Base-by-base conservation (phyloP, 2,888 invertebrate genomes). In the Xestia ashworthii region DNA sequence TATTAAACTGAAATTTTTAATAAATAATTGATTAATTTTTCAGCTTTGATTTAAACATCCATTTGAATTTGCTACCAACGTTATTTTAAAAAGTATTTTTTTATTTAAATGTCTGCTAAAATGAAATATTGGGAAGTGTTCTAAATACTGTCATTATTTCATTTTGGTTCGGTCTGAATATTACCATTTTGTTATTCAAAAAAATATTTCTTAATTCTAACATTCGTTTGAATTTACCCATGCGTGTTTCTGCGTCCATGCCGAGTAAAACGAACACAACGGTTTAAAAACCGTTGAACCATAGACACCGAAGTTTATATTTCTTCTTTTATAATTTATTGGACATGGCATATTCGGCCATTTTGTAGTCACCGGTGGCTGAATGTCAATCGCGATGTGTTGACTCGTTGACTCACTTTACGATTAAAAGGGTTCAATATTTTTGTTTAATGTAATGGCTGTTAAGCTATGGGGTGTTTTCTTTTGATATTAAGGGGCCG, bases 271-370 rank as follows among this genome's bases (percentile, higher is more conserved):
- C 16, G 16, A 62, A 38, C 25, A 66, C 3, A 82, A 58, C 14
- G 22, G 22, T 55, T 76, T 38, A 25, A 64, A 50, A 62, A 48
- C 14, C 32, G 8, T n/a, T 81, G 70, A 75, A 55, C 65, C 48
- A 19, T 82, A 22, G 1, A 48, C 41, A 67, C 19, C 38, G 53
- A 53, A n/a, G 46, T 60, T 22, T 68, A 67, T 46, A 55, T 32
- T 32, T 32, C 32, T 32, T 32, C 32, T 32, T 32, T 32, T 32
- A 32, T 76, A 83, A 73, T 83, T n/a, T 83, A 71, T 83, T 71
- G 65, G 58, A n/a, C 8, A 62, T 11, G 69, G 22, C 71, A 53
- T 14, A 14, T 71, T 58, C 69, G 58, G n/a, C 19, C 19, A 80
- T 69, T 72, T 64, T 66, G 25, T 32, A 72, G 41, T n/a, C 55